Conservation (phyloP, 64 coral and sea anemone genomes). For the Porites lutea region DNA sequence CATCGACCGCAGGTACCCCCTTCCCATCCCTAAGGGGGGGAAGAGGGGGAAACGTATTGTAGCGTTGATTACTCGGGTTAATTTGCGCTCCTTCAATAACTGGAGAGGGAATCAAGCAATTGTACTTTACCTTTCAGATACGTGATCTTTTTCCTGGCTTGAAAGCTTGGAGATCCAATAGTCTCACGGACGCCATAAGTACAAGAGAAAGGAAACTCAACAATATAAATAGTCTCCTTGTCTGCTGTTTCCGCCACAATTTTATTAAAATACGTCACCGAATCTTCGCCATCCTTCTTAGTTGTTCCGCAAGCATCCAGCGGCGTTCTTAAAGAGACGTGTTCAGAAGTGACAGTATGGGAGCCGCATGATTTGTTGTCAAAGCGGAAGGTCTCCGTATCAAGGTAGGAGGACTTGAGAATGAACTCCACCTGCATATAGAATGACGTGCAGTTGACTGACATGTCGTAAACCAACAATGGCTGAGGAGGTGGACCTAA, state of each 20-base stretch:
- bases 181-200: constrained; percentile 55
- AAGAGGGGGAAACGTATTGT: too few relatives aligned
- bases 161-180: constrained; percentile 86
- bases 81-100: too few relatives aligned
- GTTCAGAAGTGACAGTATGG: constrained; percentile 9
- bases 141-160: constrained; percentile 78
- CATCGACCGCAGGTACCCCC: too few relatives aligned
- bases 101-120: too few relatives aligned
- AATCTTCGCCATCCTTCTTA: constrained; percentile 6
- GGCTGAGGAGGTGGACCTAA: neutral
- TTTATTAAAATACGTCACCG: constrained; percentile 82
- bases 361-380: constrained; percentile 50
- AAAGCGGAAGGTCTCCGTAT: constrained; percentile 67
- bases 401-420: constrained; percentile 51
- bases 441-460: constrained; percentile 81
- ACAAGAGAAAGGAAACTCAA: constrained; percentile 91
- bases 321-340: constrained; percentile 68
- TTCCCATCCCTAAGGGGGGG: too few relatives aligned
- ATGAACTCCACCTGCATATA: constrained; percentile 75
- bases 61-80: too few relatives aligned
- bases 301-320: constrained; percentile 80
- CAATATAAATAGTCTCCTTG: constrained; percentile 55
- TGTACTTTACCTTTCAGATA: constrained; percentile 69
- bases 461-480: constrained; percentile 70
- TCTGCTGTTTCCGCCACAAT: constrained; percentile 12